Evolutionary conservation across 2,888 invertebrate species (phyloP).

Genomic region (Tortricodes alternella): DNA sequence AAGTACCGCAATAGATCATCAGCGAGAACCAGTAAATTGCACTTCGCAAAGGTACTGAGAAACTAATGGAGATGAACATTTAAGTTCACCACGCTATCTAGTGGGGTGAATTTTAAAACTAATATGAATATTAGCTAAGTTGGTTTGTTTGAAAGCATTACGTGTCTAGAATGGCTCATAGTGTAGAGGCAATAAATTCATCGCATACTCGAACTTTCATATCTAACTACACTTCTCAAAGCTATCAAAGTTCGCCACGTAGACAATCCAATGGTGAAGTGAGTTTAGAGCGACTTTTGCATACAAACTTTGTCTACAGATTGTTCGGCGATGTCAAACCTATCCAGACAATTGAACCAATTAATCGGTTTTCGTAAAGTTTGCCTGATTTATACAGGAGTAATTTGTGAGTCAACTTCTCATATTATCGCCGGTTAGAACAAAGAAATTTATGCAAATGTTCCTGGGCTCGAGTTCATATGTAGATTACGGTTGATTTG

Average conservation of each 20-base stretch:
- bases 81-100: neutral
- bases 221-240: slow-evolving; percentile 66
- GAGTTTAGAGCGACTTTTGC: slow-evolving; percentile 71
- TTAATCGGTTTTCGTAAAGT: slow-evolving; percentile 64
- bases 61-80: slow-evolving; percentile 15
- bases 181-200: slow-evolving; percentile 46
- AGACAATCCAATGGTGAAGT: slow-evolving; percentile 70
- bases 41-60: slow-evolving; percentile 1
- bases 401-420: slow-evolving; percentile 27
- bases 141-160: slow-evolving; percentile 55
- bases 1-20: neutral
- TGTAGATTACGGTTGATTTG: slow-evolving; percentile 3
- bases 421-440: slow-evolving; percentile 24
- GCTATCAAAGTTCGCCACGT: slow-evolving; percentile 69
- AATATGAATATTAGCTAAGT: slow-evolving; percentile 34
- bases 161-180: slow-evolving; percentile 52
- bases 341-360: slow-evolving; percentile 71
- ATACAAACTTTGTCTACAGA: slow-evolving; percentile 72
- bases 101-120: slow-evolving; percentile 36
- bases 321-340: slow-evolving; percentile 71
- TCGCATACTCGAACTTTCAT: slow-evolving; percentile 61
- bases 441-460: slow-evolving; percentile 26
- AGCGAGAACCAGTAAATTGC: neutral
- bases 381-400: slow-evolving; percentile 50
- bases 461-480: neutral